Evolutionary conservation across 1,140 invertebrate genomes (phyloP).

Genomic region (Leptopilina clavipes): DNA sequence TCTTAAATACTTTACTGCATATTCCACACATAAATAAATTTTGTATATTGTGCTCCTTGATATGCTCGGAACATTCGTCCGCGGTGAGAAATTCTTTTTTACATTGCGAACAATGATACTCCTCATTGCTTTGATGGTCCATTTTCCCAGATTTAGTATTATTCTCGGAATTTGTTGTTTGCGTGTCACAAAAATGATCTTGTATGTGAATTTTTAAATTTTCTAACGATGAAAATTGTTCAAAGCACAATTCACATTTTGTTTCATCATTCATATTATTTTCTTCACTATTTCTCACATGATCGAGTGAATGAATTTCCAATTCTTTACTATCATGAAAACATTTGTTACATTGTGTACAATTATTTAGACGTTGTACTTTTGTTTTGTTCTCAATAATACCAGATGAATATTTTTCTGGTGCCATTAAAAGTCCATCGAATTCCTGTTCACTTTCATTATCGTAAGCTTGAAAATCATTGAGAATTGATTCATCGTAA

Average conservation of each 20-base stretch:
- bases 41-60: slow-evolving; percentile 37
- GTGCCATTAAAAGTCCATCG: background rate
- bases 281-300: background rate
- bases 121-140: background rate
- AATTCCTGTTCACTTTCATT: slow-evolving; percentile 39
- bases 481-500: background rate
- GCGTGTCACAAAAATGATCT: slow-evolving; percentile 42
- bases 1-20: slow-evolving; percentile 51
- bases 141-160: background rate
- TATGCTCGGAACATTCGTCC: slow-evolving; percentile 13
- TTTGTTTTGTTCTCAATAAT: slow-evolving; percentile 37
- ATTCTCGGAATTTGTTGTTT: background rate
- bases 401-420: background rate
- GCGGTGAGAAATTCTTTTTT: slow-evolving; percentile 33
- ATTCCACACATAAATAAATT: slow-evolving; percentile 50
- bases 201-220: slow-evolving; percentile 50
- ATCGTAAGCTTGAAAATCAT: slow-evolving; percentile 34
- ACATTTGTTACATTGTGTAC: slow-evolving; percentile 43
- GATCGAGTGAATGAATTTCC: background rate
- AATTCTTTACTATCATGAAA: slow-evolving; percentile 10
- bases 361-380: slow-evolving; percentile 49
- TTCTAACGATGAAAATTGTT: slow-evolving; percentile 41
- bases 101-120: slow-evolving; percentile 32
- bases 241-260: slow-evolving; percentile 51
- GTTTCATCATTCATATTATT: slow-evolving; percentile 34